These are phyloP conservation scores for Parus major DNA, from an alignment of 2,113 vertebrate genomes.

Conservation along the genomic window DNA sequence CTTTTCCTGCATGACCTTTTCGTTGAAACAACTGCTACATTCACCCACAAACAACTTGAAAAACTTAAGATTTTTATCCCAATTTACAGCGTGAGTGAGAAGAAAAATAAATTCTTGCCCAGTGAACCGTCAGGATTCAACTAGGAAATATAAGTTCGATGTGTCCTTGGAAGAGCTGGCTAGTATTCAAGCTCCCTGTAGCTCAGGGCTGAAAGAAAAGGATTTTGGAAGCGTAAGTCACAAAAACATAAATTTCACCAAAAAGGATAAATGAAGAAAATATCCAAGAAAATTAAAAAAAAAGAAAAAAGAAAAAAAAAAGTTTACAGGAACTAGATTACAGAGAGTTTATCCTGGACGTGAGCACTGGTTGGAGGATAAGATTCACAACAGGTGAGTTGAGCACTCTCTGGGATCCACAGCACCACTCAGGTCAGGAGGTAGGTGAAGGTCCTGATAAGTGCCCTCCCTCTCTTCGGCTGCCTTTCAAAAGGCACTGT, in stretches of 20 bases:
- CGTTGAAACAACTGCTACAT: neutral
- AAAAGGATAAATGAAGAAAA: neutral
- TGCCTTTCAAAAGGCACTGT: neutral
- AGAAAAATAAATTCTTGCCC: neutral
- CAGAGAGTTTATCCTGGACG: neutral
- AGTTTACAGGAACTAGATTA: neutral
- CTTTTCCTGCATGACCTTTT: neutral
- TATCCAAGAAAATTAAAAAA: neutral
- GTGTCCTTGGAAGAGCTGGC: neutral
- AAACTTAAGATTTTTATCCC: neutral
- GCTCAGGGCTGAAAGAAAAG: neutral
- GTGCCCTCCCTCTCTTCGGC: neutral
- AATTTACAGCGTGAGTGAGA: neutral
- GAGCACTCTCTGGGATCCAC: neutral
- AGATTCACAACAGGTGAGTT: neutral
- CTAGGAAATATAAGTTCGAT: neutral
- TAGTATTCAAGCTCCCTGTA: neutral
- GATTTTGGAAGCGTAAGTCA: neutral
- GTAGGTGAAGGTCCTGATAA: neutral
- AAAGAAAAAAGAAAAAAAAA: neutral
- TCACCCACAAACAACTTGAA: neutral
- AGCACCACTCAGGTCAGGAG: neutral
- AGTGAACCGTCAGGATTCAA: neutral
- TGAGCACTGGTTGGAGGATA: neutral
- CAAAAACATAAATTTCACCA: neutral